These are phyloP conservation scores for Rostratula benghalensis DNA, from an alignment of 2,113 vertebrate species.

Conservation along the genomic window DNA sequence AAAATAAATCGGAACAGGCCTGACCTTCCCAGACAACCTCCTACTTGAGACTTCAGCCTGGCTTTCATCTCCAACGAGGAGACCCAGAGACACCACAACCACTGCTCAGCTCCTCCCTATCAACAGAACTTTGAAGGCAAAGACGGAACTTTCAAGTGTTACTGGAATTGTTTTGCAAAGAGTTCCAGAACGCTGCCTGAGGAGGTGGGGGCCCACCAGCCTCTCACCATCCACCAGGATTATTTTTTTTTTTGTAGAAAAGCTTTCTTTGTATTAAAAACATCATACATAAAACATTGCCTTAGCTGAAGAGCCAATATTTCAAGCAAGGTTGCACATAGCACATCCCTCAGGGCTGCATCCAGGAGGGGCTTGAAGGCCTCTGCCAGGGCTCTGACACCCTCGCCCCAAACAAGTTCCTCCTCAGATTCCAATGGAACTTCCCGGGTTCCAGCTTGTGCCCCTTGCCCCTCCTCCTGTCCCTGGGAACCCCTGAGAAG, in stretches of 20 bases:
- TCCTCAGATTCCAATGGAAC: too few species aligned
- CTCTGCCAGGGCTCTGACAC: too few species aligned
- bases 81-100: neutral
- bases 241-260: neutral
- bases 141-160: neutral
- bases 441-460: too few species aligned
- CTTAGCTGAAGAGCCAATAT: neutral
- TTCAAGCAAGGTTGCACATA: neutral
- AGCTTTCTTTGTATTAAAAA: neutral
- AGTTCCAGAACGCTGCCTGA: neutral
- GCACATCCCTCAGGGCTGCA: too few species aligned
- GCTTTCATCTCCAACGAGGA: neutral
- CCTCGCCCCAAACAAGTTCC: too few species aligned
- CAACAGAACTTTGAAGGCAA: neutral
- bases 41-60: neutral
- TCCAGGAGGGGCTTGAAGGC: too few species aligned
- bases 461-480: too few species aligned
- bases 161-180: neutral
- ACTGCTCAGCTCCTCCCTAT: neutral
- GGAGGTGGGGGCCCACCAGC: neutral
- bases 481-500: too few species aligned
- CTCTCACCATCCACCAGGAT: too few species aligned
- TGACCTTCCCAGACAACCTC: neutral
- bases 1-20: neutral
- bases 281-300: neutral